Evolutionary conservation across 2,113 vertebrate genomes (phyloP), one percentile per base, ranked within the genome.

Genomic region (Mustela lutreola): DNA sequence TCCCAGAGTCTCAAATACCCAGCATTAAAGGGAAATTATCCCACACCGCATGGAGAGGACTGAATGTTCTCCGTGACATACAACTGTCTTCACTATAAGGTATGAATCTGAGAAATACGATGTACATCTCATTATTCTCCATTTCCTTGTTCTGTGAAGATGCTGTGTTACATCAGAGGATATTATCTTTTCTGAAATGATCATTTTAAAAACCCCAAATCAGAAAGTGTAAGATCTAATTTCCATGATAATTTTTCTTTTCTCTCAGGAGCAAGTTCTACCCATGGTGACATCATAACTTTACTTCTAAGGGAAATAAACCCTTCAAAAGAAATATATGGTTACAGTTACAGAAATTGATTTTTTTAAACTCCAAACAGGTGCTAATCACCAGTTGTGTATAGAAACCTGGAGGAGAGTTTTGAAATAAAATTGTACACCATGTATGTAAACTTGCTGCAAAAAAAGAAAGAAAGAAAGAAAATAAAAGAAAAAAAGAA

Each of bases 341-440:
- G 2, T 70, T 97, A 21, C 50, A 96, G 39, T 95, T 95, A 96
- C 11, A 96, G 39, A 96, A 95, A 90, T 84, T 7, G 42, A 45
- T 94, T 91, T 95, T 91, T 58, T 63, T 50, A 22, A 75, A 65
- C 5, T 48, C 26, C 5, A 60, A 85, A 28, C 78, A 58, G 10
- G 9, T 82, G 67, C 36, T 83, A 45, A 67, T 88, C 60, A 75
- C 83, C 36, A 22, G n/a, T 48, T 86, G 11, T 93, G 65, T 53
- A 50, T 71, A 92, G 56, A 92, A 91, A 80, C 2, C 31, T 89
- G 33, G 71, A 86, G 11, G 73, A 92, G 31, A 14, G 36, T 58
- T 90, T 95, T 94, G 48, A 79, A 95, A 88, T 75, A 89, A 89
- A 94, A 86, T 96, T 60, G 28, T 56, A 48, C 18, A 86, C 16